A percentile compares a stretch with the other conserved stretches of the same genome.
phyloP scores from a whole-genome alignment of 2,113 vertebrate genomes.

The Hoplias malabaricus region DNA sequence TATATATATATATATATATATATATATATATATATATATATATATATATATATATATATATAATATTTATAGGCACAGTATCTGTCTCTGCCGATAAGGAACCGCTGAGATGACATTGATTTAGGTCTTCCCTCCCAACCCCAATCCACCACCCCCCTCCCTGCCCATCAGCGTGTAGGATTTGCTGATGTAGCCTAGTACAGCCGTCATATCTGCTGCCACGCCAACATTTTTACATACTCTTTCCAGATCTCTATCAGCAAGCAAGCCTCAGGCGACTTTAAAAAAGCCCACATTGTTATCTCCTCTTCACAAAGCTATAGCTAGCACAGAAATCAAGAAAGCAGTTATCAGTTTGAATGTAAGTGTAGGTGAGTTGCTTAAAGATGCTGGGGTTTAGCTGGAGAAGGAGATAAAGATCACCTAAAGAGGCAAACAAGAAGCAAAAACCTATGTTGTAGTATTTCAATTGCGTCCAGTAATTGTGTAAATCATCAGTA shows the following conservation, averaged over 20 bases:
- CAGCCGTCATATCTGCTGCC: constrained; percentile 12
- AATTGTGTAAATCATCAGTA: not conserved
- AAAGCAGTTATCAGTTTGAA: not conserved
- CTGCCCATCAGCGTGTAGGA: constrained; percentile 51
- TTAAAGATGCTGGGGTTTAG: not conserved
- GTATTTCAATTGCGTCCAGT: not conserved
- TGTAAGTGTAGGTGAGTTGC: not conserved
- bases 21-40: constrained; percentile 53
- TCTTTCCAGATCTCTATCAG: not conserved
- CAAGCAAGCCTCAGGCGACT: not conserved
- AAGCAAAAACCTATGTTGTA: not conserved
- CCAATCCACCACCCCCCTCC: no score
- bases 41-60: constrained; percentile 54
- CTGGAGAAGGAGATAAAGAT: not conserved
- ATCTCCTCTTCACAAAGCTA: not conserved
- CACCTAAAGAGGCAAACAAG: not conserved
- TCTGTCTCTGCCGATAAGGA: constrained; percentile 68
- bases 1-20: constrained; percentile 53
- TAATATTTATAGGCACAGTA: constrained; percentile 49
- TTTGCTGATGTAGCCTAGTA: constrained; percentile 56
- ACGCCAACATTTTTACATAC: not conserved
- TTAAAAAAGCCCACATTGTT: not conserved
- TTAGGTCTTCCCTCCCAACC: no score
- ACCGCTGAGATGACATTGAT: constrained; percentile 64
- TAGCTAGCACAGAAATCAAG: not conserved